Base-by-base conservation (phyloP, 2,113 vertebrate genomes). In the Rhynchopsitta pachyrhyncha region DNA sequence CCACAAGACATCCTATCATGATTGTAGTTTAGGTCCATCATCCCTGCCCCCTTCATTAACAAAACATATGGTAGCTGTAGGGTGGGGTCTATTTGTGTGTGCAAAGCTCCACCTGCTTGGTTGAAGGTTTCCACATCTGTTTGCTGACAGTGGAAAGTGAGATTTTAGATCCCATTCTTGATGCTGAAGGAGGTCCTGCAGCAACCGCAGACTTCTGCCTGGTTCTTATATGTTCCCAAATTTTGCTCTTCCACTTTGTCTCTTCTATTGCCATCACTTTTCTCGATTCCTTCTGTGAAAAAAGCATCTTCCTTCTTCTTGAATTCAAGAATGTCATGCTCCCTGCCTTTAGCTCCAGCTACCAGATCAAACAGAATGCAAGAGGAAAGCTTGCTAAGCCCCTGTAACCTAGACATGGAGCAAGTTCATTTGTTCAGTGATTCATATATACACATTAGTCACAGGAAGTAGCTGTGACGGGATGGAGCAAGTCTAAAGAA, bases 281-380 rank as follows among this genome's bases (percentile, higher is more conserved):
- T 52, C 17, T 50, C 0, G 0, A 64, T 87, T 87, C 25, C 27
- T 63, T 70, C 49, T 37, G 33, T 75, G 60, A 89, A 84, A 31
- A 53, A 84, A 90, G 35, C 53, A 74, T 19, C 18, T 55, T 64
- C 37, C 7, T 63, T 33, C 49, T 50, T 79, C 75, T 25, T 53
- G 28, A 63, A 44, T 67, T 59, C 42, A 59, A 87, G 55, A 12
- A 59, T 82, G 23, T 55, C 39, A n/a, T 29, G 24, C 12, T 66
- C 29, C 33, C 73, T 66, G n/a, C 29, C 53, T 86, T 90, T 67
- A 88, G 42, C 71, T 83, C 80, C 67, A 55, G 39, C 23, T 88
- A 47, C 33, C 14, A 31, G 52, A 39, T 33, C 42, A 75, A 60
- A 50, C 8, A 77, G 33, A 55, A 49, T 29, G 29, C 11, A 59